Percentiles rank a stretch among this genome's conserved stretches.
Conservation (phyloP, 1,140 invertebrate species). For the Aricia agestis region DNA sequence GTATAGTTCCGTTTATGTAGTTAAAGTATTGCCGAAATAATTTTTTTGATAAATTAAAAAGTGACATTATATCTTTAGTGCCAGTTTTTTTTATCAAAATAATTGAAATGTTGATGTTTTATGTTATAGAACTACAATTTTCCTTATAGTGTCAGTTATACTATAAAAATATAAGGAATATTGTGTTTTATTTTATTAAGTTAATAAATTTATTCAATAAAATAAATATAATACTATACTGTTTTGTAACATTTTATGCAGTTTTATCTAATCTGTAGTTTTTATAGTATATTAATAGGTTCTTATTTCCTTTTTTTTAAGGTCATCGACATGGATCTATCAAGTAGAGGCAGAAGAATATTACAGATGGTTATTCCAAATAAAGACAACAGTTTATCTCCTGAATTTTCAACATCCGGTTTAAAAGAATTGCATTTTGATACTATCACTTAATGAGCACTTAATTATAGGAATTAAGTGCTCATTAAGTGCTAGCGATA, state of each 20-base stretch:
- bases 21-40: constrained; percentile 7
- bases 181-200: background rate
- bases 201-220: too few relatives aligned
- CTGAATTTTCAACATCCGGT: constrained; percentile 17
- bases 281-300: background rate
- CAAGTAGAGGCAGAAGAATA: constrained; percentile 21
- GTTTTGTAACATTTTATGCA: constrained; percentile 14
- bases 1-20: too few relatives aligned
- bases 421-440: constrained; percentile 13
- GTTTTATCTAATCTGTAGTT: constrained; percentile 19
- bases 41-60: constrained; percentile 12
- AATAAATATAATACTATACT: constrained; percentile 10
- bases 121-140: background rate
- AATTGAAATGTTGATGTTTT: constrained; percentile 18
- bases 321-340: constrained; percentile 18
- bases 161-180: too few relatives aligned
- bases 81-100: constrained; percentile 13
- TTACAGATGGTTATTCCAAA: constrained; percentile 22
- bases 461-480: too few relatives aligned
- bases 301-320: constrained; percentile 10
- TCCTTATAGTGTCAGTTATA: too few relatives aligned
- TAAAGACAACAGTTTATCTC: constrained; percentile 19
- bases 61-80: constrained; percentile 16
- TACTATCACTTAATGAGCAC: too few relatives aligned
- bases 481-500: too few relatives aligned